These are phyloP conservation scores for Pelochelys cantorii DNA, from an alignment of 2,797 vertebrate species.

Conservation along the genomic window DNA sequence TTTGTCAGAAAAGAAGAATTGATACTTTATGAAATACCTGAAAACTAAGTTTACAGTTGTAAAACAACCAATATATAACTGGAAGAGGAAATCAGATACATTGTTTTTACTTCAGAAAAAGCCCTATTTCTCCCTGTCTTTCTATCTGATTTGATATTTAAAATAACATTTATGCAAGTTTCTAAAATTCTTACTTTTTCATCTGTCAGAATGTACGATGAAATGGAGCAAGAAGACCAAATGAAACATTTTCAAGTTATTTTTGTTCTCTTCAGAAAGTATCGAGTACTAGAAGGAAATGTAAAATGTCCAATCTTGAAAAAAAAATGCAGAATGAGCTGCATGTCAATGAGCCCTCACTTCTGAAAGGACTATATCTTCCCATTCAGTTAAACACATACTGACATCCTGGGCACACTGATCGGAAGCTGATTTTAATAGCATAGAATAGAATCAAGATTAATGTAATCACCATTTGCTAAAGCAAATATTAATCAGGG, in stretches of 20 bases:
- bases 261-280: constrained; percentile 44
- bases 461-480: not conserved
- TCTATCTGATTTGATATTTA: not conserved
- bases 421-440: not conserved
- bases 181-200: constrained; percentile 11
- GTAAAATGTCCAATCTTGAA: constrained; percentile 2
- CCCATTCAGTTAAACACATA: constrained; percentile 21
- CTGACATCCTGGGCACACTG: not conserved
- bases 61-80: not conserved
- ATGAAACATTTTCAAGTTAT: not conserved
- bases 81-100: not conserved
- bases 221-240: not conserved
- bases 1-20: not conserved
- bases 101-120: not conserved
- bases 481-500: not conserved
- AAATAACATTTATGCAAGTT: constrained; percentile 4
- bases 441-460: not conserved
- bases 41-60: not conserved
- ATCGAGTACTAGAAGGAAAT: not conserved
- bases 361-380: constrained; percentile 15
- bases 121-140: not conserved
- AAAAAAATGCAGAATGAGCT: not conserved
- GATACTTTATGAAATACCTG: not conserved
- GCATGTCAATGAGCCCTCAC: constrained; percentile 13
- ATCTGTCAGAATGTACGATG: not conserved